A percentile compares a stretch with the other conserved stretches of the same genome.
Evolutionary conservation across 64 coral and sea anemone genomes (phyloP).

Genomic region (Hydrozoanthus tunicans): DNA sequence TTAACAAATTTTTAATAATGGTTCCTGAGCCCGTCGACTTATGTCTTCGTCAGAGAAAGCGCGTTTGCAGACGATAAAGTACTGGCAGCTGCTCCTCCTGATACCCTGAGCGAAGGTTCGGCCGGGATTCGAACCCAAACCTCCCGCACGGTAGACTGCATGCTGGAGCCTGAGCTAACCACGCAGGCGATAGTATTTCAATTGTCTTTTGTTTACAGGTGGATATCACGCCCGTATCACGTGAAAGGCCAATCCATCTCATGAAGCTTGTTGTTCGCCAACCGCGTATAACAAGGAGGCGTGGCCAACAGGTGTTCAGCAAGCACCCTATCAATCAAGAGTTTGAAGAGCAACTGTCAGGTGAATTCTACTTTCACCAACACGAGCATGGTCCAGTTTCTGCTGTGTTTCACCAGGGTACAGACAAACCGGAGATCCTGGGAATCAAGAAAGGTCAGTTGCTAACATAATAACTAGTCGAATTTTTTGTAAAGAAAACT

Average conservation of each 20-base stretch:
- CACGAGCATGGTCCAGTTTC: constrained; percentile 53
- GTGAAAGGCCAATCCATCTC: constrained; percentile 22
- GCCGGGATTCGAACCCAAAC: too few relatives aligned
- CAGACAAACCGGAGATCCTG: constrained; percentile 35
- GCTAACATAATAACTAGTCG: neutral
- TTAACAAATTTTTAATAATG: too few relatives aligned
- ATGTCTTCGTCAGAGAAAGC: too few relatives aligned
- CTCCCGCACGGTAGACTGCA: too few relatives aligned
- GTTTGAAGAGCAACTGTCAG: constrained; percentile 68
- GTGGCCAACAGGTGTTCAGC: neutral
- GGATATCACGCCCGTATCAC: constrained; percentile 39
- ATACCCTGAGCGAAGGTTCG: too few relatives aligned
- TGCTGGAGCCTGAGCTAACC: neutral
- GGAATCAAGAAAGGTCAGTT: constrained; percentile 60
- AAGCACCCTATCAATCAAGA: constrained; percentile 47
- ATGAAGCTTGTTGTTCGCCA: constrained; percentile 46
- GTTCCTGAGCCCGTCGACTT: too few relatives aligned
- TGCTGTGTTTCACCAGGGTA: constrained; percentile 20
- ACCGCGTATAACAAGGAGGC: constrained; percentile 31
- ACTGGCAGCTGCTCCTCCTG: too few relatives aligned
- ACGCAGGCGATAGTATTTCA: neutral
- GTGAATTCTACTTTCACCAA: constrained; percentile 56
- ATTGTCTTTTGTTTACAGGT: constrained; percentile 27
- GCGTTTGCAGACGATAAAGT: too few relatives aligned
- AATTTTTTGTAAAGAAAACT: neutral